Evolutionary conservation across 1,140 invertebrate genomes (phyloP).

Genomic region (Calosoma granatense): DNA sequence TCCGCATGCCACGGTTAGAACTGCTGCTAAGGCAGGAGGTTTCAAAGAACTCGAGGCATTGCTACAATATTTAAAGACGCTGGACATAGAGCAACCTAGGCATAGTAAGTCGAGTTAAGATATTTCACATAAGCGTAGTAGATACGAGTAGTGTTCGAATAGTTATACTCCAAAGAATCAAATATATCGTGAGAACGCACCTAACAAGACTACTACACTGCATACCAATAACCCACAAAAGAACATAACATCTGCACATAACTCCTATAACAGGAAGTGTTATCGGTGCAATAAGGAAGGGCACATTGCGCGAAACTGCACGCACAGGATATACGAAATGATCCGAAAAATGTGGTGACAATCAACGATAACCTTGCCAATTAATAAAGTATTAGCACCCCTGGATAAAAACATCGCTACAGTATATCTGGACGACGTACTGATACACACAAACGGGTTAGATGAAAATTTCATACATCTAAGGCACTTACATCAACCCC

Average conservation of each 20-base stretch:
- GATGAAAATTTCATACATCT: too few relatives aligned
- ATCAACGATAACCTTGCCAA: not conserved
- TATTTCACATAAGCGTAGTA: not conserved
- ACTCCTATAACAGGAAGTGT: too few relatives aligned
- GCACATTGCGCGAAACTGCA: too few relatives aligned
- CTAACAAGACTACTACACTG: not conserved
- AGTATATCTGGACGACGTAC: too few relatives aligned
- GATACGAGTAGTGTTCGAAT: too few relatives aligned
- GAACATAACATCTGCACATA: not conserved
- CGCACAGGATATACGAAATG: not conserved
- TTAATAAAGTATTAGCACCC: too few relatives aligned
- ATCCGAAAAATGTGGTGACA: not conserved
- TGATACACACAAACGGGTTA: too few relatives aligned
- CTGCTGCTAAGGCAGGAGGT: constrained; percentile 8
- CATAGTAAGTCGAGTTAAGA: not conserved
- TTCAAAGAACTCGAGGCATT: not conserved
- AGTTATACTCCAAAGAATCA: not conserved
- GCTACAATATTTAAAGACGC: not conserved
- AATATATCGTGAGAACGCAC: not conserved
- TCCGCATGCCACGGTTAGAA: constrained; percentile 10
- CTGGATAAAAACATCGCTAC: too few relatives aligned
- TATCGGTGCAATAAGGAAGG: too few relatives aligned
- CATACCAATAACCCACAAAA: too few relatives aligned
- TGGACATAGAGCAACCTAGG: not conserved
- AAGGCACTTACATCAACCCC: too few relatives aligned